phyloP scores from a whole-genome alignment of 2,888 invertebrate genomes.

The Stenoptilia bipunctidactyla region DNA sequence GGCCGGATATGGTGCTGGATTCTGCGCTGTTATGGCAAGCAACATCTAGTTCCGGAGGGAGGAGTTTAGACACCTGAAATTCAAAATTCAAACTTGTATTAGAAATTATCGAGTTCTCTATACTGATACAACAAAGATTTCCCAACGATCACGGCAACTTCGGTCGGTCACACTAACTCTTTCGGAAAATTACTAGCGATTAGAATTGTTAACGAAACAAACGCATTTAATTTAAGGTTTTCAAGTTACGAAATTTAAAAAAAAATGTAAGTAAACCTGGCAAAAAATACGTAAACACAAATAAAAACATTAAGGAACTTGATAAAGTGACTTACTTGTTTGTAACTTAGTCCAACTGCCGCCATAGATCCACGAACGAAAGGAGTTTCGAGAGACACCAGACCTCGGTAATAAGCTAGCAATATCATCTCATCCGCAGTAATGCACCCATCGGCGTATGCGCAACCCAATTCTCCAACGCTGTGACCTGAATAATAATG shows the following conservation, averaged over 20 bases:
- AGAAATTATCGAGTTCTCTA: constrained; percentile 88
- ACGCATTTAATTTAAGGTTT: no score
- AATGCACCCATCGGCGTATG: constrained; percentile 85
- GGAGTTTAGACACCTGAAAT: constrained; percentile 1
- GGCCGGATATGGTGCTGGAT: constrained; percentile 81
- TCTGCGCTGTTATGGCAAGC: constrained; percentile 81
- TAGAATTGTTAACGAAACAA: constrained; percentile 82
- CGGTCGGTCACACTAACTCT: constrained; percentile 40
- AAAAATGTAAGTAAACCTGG: no score
- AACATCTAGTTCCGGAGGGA: constrained; percentile 64
- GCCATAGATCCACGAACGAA: constrained; percentile 82
- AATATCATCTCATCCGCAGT: constrained; percentile 83
- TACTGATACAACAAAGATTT: constrained; percentile 86
- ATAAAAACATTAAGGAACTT: no score
- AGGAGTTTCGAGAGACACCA: constrained; percentile 72
- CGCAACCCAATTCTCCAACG: constrained; percentile 90
- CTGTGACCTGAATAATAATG: constrained; percentile 80
- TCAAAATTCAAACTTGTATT: constrained; percentile 48
- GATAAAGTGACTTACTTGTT: constrained; percentile 31
- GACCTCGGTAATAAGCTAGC: constrained; percentile 80
- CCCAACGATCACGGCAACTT: no score
- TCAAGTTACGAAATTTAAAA: no score
- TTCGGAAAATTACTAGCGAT: constrained; percentile 62
- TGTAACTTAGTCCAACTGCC: constrained; percentile 75
- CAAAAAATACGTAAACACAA: no score